Conservation (phyloP, 2,797 vertebrate genomes). For the Oreortyx pictus region DNA sequence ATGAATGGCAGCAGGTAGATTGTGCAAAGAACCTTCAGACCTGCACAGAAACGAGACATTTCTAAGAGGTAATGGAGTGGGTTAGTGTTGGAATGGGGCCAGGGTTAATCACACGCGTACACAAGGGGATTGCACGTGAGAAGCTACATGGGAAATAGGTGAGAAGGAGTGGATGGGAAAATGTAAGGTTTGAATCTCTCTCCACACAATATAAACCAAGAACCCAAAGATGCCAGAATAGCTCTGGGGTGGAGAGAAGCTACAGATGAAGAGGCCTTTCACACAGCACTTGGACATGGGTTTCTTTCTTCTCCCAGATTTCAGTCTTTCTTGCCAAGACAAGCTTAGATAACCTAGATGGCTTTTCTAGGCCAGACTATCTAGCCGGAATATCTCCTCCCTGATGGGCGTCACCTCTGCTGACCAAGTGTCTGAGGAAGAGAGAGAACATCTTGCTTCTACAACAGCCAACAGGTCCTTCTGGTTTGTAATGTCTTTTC, state of each 20-base stretch:
- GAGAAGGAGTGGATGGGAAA: not conserved
- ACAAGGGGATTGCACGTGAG: fast-evolving
- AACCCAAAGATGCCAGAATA: not conserved
- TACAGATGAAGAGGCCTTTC: not conserved
- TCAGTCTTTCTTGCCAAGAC: not conserved
- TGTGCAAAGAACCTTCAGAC: not conserved
- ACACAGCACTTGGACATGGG: not conserved
- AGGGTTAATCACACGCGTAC: fast-evolving
- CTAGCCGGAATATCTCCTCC: not conserved
- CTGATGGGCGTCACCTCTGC: fast-evolving
- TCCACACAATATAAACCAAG: not conserved
- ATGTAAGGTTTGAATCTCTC: not conserved
- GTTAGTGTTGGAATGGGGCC: fast-evolving
- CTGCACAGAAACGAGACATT: not conserved
- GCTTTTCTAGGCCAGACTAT: not conserved
- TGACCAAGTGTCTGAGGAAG: not conserved
- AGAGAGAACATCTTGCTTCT: not conserved
- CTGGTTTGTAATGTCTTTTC: not conserved
- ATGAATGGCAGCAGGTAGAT: not conserved
- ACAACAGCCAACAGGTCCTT: not conserved
- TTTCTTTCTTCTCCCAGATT: not conserved
- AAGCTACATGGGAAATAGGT: not conserved
- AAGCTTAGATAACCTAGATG: not conserved
- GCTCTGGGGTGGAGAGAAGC: not conserved
- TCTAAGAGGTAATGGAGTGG: not conserved